A percentile compares a stretch with the other conserved stretches of the same genome.
These are phyloP conservation scores for Camponotus floridanus DNA, from an alignment of 1,140 invertebrate genomes.

Conservation along the genomic window DNA sequence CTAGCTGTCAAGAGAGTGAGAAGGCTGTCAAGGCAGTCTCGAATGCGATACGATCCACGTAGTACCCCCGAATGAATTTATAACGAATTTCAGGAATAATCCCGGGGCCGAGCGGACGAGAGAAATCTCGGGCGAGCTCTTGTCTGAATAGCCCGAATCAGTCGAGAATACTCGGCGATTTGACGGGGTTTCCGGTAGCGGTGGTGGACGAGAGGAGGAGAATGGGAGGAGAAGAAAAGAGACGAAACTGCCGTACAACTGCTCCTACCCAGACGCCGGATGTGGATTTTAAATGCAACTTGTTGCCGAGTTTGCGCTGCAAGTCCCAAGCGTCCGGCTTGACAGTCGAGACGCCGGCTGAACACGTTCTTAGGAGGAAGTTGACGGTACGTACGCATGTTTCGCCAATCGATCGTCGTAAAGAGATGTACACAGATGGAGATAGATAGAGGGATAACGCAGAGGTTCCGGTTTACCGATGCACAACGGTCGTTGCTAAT, in stretches of 20 bases:
- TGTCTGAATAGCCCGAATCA: conserved; percentile 64
- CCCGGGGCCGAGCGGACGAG: neutral
- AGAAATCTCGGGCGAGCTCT: conserved; percentile 59
- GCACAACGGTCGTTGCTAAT: conserved; percentile 48
- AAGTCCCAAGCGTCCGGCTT: conserved; percentile 59
- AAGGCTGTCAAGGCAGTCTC: conserved; percentile 38
- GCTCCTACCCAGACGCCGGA: conserved; percentile 55
- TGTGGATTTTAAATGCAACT: conserved; percentile 79
- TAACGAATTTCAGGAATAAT: conserved; percentile 63
- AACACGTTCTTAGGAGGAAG: conserved; percentile 23
- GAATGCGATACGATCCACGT: conserved; percentile 6
- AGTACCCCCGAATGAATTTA: conserved; percentile 57
- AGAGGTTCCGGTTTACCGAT: conserved; percentile 25
- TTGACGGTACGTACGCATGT: conserved; percentile 1
- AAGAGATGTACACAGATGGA: conserved; percentile 23
- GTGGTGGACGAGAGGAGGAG: neutral
- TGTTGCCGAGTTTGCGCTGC: conserved; percentile 77
- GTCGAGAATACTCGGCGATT: conserved; percentile 51
- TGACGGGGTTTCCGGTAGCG: conserved; percentile 29
- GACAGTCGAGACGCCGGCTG: conserved; percentile 3
- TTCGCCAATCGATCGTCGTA: conserved; percentile 34
- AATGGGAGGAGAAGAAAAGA: conserved; percentile 51
- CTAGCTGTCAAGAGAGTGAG: conserved; percentile 43
- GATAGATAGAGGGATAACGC: conserved; percentile 17
- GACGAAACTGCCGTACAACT: conserved; percentile 62